Evolutionary conservation across 2,888 invertebrate species (phyloP).

Genomic region (Sarcophaga rosellei): DNA sequence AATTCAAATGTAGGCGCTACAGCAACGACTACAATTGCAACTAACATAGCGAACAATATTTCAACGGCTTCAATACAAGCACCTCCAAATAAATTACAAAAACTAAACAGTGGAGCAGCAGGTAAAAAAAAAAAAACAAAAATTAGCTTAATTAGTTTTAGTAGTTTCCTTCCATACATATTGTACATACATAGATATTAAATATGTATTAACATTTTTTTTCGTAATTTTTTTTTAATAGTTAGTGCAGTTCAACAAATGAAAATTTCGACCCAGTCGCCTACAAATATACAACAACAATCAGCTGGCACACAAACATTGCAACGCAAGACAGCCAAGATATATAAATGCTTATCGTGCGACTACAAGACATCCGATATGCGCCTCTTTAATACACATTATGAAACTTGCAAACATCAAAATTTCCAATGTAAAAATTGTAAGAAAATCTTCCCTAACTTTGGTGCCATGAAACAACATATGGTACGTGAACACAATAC

Average conservation of each 20-base stretch:
- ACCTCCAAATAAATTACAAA: conserved; percentile 80
- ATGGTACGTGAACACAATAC: conserved; percentile 80
- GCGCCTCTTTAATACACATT: conserved; percentile 81
- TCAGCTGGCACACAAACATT: conserved; percentile 74
- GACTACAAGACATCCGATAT: conserved; percentile 81
- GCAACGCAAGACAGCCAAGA: conserved; percentile 79
- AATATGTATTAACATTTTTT: neutral
- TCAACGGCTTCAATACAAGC: conserved; percentile 70
- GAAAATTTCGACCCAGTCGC: conserved; percentile 74
- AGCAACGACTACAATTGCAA: conserved; percentile 47
- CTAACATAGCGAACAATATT: conserved; percentile 61
- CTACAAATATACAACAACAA: conserved; percentile 71
- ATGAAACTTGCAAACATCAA: conserved; percentile 81
- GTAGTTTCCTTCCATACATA: too few species aligned
- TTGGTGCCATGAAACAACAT: conserved; percentile 80
- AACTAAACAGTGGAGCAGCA: conserved; percentile 75
- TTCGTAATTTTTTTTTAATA: conserved; percentile 53
- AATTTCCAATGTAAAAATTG: conserved; percentile 81
- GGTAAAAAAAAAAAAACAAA: conserved; percentile 70
- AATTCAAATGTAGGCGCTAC: conserved; percentile 52
- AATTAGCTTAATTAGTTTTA: neutral
- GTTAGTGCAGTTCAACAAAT: conserved; percentile 75
- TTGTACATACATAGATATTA: too few species aligned
- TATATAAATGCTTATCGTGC: conserved; percentile 81
- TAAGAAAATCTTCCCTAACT: conserved; percentile 80